Percentiles rank a stretch among this genome's conserved stretches.
These are phyloP conservation scores for Microcebus ravelobensis DNA, from an alignment of 2,113 vertebrate species.

Conservation along the genomic window DNA sequence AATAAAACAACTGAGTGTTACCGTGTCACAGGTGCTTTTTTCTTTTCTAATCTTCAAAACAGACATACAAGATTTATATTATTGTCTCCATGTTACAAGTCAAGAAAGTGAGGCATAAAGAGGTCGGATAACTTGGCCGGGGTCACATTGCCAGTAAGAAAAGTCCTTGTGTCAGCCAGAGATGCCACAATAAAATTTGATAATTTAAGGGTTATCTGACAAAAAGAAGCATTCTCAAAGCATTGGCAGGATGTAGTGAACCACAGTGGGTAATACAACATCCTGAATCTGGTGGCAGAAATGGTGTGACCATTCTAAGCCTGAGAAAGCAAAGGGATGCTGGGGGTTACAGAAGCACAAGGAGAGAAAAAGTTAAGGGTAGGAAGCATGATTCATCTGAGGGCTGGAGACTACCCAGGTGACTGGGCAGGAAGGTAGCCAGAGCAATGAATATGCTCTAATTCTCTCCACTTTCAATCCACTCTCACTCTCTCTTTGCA, in stretches of 20 bases:
- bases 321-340: background rate
- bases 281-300: background rate
- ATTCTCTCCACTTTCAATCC: background rate
- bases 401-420: background rate
- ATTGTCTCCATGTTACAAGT: background rate
- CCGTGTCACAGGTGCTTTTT: background rate
- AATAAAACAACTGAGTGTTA: background rate
- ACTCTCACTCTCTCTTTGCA: background rate
- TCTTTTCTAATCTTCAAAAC: background rate
- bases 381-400: background rate
- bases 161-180: background rate
- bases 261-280: background rate
- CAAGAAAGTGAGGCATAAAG: background rate
- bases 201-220: background rate
- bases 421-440: background rate
- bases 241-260: background rate
- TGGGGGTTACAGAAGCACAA: background rate
- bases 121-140: background rate
- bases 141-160: background rate
- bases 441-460: background rate
- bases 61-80: background rate
- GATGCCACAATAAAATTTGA: background rate
- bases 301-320: background rate
- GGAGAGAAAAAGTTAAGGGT: background rate
- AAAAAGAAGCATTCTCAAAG: conserved; percentile 29